These are phyloP conservation scores for Apocheima hispidaria DNA, from an alignment of 2,888 invertebrate genomes.

Conservation along the genomic window DNA sequence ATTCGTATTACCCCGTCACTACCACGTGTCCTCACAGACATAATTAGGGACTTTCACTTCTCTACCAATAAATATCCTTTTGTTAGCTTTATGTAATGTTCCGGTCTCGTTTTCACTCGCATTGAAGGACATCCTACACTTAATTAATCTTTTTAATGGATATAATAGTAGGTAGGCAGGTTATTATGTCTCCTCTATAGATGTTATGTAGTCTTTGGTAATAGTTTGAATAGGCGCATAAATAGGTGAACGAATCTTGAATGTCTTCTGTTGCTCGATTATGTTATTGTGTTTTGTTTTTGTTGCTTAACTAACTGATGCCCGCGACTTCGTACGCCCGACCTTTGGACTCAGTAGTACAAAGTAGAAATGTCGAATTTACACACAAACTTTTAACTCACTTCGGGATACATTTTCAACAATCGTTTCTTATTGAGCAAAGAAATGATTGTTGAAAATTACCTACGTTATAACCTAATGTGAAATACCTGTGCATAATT, in stretches of 20 bases:
- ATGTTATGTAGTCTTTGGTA: conserved; percentile 17
- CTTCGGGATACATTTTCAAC: too few species aligned
- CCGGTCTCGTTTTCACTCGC: conserved; percentile 22
- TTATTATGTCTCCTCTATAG: conserved; percentile 13
- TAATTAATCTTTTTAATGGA: conserved; percentile 18
- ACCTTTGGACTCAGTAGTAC: too few species aligned
- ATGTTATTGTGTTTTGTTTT: conserved; percentile 19
- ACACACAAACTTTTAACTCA: too few species aligned
- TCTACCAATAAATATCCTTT: conserved; percentile 29
- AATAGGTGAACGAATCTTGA: conserved; percentile 15
- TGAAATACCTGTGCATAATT: too few species aligned
- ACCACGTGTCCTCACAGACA: conserved; percentile 11
- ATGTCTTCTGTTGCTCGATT: conserved; percentile 2
- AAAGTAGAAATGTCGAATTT: too few species aligned
- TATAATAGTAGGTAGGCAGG: background rate
- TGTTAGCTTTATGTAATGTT: conserved; percentile 24
- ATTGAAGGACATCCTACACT: conserved; percentile 22
- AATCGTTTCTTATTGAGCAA: too few species aligned
- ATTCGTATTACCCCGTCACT: conserved; percentile 17
- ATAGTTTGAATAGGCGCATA: conserved; percentile 5
- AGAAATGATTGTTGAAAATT: too few species aligned
- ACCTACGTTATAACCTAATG: too few species aligned
- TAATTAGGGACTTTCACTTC: conserved; percentile 32
- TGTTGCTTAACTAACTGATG: too few species aligned
- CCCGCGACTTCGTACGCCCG: too few species aligned